These are phyloP conservation scores for Lepeophtheirus nordmannii DNA, from an alignment of 2,888 invertebrate genomes.

Conservation along the genomic window DNA sequence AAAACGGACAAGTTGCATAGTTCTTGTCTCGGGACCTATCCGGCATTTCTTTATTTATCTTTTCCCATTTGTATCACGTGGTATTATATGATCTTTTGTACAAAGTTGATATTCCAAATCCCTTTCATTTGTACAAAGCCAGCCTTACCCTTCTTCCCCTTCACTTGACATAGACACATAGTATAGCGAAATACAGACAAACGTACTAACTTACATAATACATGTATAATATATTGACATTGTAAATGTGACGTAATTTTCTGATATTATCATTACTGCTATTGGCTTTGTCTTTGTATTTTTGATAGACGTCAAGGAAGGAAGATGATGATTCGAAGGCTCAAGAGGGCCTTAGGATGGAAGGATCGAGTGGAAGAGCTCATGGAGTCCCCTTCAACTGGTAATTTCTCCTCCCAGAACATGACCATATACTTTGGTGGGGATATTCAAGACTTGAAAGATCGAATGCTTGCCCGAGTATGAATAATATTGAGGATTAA, in stretches of 20 bases:
- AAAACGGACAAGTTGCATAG: too few relatives aligned
- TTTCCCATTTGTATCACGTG: background rate
- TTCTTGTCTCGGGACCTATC: background rate
- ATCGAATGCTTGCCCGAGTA: background rate
- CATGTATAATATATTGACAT: too few relatives aligned
- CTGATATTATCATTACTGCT: too few relatives aligned
- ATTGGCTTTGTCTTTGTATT: too few relatives aligned
- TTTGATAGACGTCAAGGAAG: background rate
- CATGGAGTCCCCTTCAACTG: background rate
- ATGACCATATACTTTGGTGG: background rate
- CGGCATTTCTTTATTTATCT: background rate
- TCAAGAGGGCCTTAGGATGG: background rate
- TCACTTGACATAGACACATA: too few relatives aligned
- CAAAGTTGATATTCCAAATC: background rate
- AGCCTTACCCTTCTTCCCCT: too few relatives aligned
- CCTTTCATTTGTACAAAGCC: background rate
- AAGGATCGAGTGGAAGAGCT: background rate
- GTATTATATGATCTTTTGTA: background rate
- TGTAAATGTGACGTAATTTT: too few relatives aligned
- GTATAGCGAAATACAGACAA: too few relatives aligned
- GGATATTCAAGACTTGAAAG: background rate
- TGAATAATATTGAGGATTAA: too few relatives aligned
- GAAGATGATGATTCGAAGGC: background rate
- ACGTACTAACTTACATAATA: too few relatives aligned
- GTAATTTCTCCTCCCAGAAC: background rate